These are phyloP conservation scores for Peribatodes rhomboidaria DNA, from an alignment of 2,888 invertebrate genomes.

Conservation along the genomic window DNA sequence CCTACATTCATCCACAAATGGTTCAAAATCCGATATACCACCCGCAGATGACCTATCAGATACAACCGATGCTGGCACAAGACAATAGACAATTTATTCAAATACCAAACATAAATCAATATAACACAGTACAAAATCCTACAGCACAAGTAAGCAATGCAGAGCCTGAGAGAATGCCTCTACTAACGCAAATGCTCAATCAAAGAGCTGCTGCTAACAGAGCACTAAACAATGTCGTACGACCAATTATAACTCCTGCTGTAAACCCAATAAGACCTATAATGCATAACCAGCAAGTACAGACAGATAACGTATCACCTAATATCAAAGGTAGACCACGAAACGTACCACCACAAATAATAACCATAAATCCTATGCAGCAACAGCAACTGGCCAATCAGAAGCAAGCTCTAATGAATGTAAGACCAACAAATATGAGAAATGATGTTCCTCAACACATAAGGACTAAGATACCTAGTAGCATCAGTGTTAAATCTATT, in stretches of 20 bases:
- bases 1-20: conserved; percentile 65
- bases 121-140: conserved; percentile 47
- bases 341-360: conserved; percentile 50
- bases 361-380: conserved; percentile 58
- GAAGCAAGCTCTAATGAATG: conserved; percentile 37
- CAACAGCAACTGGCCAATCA: conserved; percentile 36
- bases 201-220: conserved; percentile 23
- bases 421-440: conserved; percentile 22
- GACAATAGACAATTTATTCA: conserved; percentile 57
- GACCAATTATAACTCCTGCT: conserved; percentile 6
- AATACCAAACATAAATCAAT: conserved; percentile 51
- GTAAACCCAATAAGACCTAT: conserved; percentile 37
- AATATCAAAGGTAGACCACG: conserved; percentile 33
- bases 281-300: conserved; percentile 42
- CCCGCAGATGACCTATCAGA: conserved; percentile 70
- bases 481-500: conserved; percentile 51
- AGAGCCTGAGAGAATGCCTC: conserved; percentile 31
- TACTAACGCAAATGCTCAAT: conserved; percentile 40
- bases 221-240: conserved; percentile 7
- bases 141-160: conserved; percentile 26
- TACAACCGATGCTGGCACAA: conserved; percentile 68
- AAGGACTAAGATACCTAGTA: conserved; percentile 49
- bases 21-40: conserved; percentile 71
- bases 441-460: conserved; percentile 38
- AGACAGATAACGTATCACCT: conserved; percentile 42